Percentiles rank a stretch among this genome's conserved stretches.
Evolutionary conservation across 1,140 invertebrate species (phyloP).

Genomic region (Papilio machaon): DNA sequence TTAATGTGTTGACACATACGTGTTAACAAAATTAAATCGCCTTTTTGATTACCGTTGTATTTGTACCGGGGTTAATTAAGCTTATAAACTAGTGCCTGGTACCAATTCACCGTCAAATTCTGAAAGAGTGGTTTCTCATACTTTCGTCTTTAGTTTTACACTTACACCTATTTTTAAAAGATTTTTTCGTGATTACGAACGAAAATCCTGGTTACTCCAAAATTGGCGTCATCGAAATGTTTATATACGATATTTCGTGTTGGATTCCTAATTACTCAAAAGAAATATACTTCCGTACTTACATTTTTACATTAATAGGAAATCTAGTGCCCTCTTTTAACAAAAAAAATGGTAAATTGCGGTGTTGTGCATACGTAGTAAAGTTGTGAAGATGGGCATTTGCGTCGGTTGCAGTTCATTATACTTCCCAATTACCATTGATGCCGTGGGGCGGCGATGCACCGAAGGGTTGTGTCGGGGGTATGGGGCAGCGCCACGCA

Average conservation of each 20-base stretch:
- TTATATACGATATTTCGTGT: too few species aligned
- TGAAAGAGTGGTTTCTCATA: background rate
- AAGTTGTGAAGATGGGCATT: conserved; percentile 12
- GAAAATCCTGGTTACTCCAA: background rate
- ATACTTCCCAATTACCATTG: conserved; percentile 33
- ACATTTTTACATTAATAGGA: background rate
- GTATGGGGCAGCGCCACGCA: conserved; percentile 58
- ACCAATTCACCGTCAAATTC: background rate
- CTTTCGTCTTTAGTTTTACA: background rate
- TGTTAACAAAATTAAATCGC: background rate
- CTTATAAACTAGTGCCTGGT: background rate
- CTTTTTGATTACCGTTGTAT: background rate
- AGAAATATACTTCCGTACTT: background rate
- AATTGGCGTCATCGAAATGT: background rate
- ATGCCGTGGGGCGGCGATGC: conserved; percentile 38
- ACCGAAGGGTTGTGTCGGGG: conserved; percentile 52
- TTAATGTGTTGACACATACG: background rate
- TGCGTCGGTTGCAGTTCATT: conserved; percentile 35
- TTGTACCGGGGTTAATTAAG: background rate
- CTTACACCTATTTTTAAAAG: background rate
- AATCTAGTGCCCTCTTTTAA: background rate
- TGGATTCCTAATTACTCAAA: background rate
- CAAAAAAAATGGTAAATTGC: background rate
- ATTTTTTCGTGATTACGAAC: background rate
- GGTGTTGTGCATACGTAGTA: background rate